Base-by-base conservation (phyloP, 2,797 vertebrate species). In the Alfaro cultratus region DNA sequence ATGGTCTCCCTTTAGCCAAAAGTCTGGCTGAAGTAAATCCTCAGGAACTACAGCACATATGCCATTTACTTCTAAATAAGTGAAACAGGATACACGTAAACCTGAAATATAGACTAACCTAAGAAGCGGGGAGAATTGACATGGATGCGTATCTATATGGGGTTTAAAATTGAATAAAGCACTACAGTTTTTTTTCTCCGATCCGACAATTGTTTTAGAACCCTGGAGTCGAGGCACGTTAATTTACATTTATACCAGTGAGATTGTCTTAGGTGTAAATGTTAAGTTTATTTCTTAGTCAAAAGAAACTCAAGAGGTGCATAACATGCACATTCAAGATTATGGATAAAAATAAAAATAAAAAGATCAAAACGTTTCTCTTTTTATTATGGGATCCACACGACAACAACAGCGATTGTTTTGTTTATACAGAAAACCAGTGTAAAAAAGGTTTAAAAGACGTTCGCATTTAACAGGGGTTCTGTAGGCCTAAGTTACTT, bases 1-100 rank as follows among this genome's bases (percentile, higher is more conserved):
- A 51, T 1, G 15, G 49, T 73, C 45, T 82, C 74, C 78, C 47
- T 80, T 55, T 85, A 81, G 60, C 36, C 47, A 74, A 53, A 73
- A n/a, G 64, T 68, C 64, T 68, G 64, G 64, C 36, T 26, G 64
- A 3, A 68, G 36, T 68, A n/a, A 39, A 36, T 39, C 4, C 7
- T 68, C 10, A 23, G 36, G 64, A 68, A 68, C 64, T 68, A 36
- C 31, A 16, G 57, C 16, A 21, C 18, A 23, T 67, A 41, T 41
- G 36, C 8, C 36, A 41, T 26, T 68, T 79, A 49, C 23, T 47
- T 49, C 34, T 36, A 29, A 68, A 15, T 12, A 76, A n/a, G 11
- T 23, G 6, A 73, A 49, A 31, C 5, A 21, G 16, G 60, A 15
- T 79, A 68, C 15, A 46, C 13, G 71, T 15, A 74, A 73, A 78